phyloP scores from a whole-genome alignment of 1,140 invertebrate species.

The Nephila pilipes region DNA sequence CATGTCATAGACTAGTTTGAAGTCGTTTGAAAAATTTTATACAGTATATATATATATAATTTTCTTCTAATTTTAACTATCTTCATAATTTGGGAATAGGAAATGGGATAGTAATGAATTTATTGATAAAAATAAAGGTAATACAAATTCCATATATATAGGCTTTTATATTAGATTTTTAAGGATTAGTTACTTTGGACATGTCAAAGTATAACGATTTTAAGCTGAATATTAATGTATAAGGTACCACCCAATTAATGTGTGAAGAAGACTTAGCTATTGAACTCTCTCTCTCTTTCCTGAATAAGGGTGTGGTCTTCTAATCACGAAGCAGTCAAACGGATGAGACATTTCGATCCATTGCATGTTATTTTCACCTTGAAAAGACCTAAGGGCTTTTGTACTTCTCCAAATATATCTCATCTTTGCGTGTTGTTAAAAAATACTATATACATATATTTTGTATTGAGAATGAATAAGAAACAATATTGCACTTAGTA shows the following conservation, averaged over 20 bases:
- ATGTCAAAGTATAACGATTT: background rate
- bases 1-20: no score
- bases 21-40: no score
- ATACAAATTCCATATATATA: no score
- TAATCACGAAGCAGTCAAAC: conserved; percentile 46
- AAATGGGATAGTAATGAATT: no score
- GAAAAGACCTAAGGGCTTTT: conserved; percentile 16
- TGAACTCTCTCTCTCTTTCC: background rate
- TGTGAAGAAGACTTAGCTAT: conserved; percentile 1
- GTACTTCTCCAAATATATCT: background rate
- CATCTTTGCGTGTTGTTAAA: no score
- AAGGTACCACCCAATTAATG: conserved; percentile 39
- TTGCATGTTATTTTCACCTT: conserved; percentile 47
- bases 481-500: no score
- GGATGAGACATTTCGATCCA: conserved; percentile 42
- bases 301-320: conserved; percentile 29
- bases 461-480: no score
- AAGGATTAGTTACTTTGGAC: background rate
- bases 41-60: no score
- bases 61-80: no score
- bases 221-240: conserved; percentile 56
- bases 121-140: no score
- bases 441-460: no score
- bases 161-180: background rate
- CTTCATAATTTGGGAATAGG: no score